phyloP scores from a whole-genome alignment of 1,140 invertebrate genomes.

The Belonocnema kinseyi region DNA sequence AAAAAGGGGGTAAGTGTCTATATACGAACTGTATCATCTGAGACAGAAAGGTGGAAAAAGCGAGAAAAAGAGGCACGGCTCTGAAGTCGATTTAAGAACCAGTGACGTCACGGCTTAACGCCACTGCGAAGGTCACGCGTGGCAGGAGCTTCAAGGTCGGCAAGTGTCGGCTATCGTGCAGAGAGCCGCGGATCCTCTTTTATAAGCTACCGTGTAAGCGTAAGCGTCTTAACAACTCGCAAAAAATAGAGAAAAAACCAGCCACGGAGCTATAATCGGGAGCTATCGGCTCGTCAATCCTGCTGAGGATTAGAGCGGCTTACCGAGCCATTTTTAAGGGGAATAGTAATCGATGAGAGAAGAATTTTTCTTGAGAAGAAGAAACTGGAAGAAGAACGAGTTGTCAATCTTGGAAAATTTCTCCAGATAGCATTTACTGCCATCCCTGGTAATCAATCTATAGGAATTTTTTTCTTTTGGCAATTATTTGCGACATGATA shows the following conservation, averaged over 20 bases:
- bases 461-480: background rate
- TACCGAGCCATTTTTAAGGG: constrained; percentile 16
- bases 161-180: constrained; percentile 28
- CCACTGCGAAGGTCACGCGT: constrained; percentile 12
- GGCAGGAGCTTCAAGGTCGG: constrained; percentile 6
- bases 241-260: constrained; percentile 6
- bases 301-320: constrained; percentile 23
- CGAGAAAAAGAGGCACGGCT: background rate
- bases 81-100: constrained; percentile 12
- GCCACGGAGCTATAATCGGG: constrained; percentile 26
- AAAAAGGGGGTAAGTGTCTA: no score
- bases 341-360: constrained; percentile 22
- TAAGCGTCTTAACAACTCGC: constrained; percentile 24
- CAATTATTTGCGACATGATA: no score
- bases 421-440: background rate
- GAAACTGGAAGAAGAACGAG: constrained; percentile 25
- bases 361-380: constrained; percentile 6
- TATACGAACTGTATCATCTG: background rate
- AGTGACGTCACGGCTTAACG: constrained; percentile 24
- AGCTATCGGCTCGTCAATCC: constrained; percentile 27
- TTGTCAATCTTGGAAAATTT: constrained; percentile 30
- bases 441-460: constrained; percentile 16
- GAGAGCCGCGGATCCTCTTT: constrained; percentile 20
- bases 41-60: background rate
- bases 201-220: constrained; percentile 21